phyloP scores from a whole-genome alignment of 2,888 invertebrate species.

The Chloromyia formosa region DNA sequence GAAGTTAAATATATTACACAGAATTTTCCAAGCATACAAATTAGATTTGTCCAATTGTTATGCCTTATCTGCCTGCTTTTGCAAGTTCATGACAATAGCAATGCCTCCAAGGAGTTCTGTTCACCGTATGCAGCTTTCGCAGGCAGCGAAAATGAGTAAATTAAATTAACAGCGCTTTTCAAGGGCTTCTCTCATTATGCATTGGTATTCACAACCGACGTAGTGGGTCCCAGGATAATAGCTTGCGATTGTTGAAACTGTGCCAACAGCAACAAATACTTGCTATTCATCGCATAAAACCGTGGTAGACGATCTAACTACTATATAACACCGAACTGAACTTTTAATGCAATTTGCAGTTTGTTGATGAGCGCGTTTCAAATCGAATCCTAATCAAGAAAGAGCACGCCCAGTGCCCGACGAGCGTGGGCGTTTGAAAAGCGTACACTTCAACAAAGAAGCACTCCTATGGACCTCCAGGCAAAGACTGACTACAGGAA shows the following conservation, averaged over 20 bases:
- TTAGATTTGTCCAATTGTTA: background rate
- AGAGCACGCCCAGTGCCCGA: slow-evolving; percentile 19
- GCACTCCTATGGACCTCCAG: background rate
- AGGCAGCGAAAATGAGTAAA: background rate
- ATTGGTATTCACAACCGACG: too few species aligned
- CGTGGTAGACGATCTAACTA: background rate
- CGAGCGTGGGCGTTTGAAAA: background rate
- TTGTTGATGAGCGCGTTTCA: background rate
- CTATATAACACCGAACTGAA: slow-evolving; percentile 11
- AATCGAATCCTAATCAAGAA: background rate
- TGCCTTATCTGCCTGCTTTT: background rate
- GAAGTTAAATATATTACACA: background rate
- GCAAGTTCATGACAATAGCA: background rate
- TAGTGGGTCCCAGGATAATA: too few species aligned
- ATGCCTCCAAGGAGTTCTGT: background rate
- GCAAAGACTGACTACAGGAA: slow-evolving; percentile 15
- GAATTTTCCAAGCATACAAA: background rate
- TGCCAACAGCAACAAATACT: too few species aligned
- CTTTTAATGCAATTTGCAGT: slow-evolving; percentile 23
- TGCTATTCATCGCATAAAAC: too few species aligned
- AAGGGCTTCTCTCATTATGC: background rate
- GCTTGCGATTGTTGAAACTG: too few species aligned
- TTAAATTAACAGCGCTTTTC: slow-evolving; percentile 5
- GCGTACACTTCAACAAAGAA: background rate
- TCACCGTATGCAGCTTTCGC: background rate